Evolutionary conservation across 2,888 invertebrate genomes (phyloP).

Genomic region (Phrixothrix hirtus): DNA sequence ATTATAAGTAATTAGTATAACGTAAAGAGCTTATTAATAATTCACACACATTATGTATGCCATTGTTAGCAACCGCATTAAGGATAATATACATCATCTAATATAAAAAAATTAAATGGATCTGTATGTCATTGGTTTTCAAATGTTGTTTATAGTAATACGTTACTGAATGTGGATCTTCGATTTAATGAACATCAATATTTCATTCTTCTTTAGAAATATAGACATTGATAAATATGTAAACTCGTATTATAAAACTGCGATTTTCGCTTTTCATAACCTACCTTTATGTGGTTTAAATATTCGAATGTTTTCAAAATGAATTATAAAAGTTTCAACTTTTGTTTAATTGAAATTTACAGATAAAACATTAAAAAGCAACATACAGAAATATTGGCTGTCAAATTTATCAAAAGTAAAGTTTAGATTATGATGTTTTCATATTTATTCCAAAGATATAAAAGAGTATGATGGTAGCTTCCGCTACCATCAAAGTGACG

Average conservation of each 20-base stretch:
- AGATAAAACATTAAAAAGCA: neutral
- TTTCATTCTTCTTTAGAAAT: neutral
- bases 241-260: neutral
- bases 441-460: neutral
- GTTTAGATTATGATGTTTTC: neutral
- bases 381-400: neutral
- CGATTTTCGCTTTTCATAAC: neutral
- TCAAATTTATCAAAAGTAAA: neutral
- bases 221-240: neutral
- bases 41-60: too few species aligned
- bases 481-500: neutral
- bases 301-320: neutral
- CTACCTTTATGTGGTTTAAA: neutral
- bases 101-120: too few species aligned
- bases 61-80: too few species aligned
- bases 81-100: too few species aligned
- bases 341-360: too few species aligned
- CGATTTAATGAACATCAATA: neutral
- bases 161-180: too few species aligned
- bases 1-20: too few species aligned
- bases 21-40: too few species aligned
- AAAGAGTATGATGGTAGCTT: neutral
- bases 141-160: too few species aligned
- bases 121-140: too few species aligned
- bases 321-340: neutral